A percentile compares a stretch with the other conserved stretches of the same genome.
phyloP scores from a whole-genome alignment of 2,113 vertebrate genomes.

The Corythoichthys intestinalis region DNA sequence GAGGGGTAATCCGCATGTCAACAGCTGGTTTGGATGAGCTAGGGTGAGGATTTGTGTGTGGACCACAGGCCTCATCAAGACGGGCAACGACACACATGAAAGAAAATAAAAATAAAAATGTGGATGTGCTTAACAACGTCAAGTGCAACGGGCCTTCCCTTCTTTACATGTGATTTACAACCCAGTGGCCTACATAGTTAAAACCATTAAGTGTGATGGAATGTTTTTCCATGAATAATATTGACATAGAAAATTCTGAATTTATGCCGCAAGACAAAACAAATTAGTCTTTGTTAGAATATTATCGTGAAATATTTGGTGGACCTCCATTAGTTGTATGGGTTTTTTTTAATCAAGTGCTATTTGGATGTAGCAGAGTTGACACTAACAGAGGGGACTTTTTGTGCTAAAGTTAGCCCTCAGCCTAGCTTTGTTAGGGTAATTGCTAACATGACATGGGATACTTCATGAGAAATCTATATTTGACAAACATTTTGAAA shows the following conservation, averaged over 20 bases:
- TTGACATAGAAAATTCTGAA: background rate
- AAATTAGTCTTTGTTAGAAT: too few relatives aligned
- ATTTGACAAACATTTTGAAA: too few relatives aligned
- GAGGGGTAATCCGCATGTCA: conserved; percentile 52
- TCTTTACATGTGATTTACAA: conserved; percentile 2
- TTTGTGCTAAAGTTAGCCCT: too few relatives aligned
- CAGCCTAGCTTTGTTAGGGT: too few relatives aligned
- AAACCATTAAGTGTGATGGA: background rate
- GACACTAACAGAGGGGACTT: too few relatives aligned
- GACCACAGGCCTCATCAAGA: conserved; percentile 39
- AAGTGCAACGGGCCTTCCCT: too few relatives aligned
- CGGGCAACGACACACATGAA: background rate
- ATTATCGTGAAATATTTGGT: too few relatives aligned
- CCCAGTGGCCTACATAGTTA: conserved; percentile 48
- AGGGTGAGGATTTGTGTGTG: conserved; percentile 43
- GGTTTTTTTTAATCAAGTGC: too few relatives aligned
- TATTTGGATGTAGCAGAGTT: too few relatives aligned
- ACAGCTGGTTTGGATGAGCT: conserved; percentile 29
- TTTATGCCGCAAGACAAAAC: background rate
- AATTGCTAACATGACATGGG: too few relatives aligned
- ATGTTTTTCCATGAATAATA: background rate
- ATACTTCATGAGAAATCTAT: too few relatives aligned
- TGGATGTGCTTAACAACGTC: conserved; percentile 8
- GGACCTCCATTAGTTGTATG: too few relatives aligned
- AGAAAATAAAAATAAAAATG: conserved; percentile 31